phyloP scores from a whole-genome alignment of 1,140 invertebrate species.

The Marisa cornuarietis region DNA sequence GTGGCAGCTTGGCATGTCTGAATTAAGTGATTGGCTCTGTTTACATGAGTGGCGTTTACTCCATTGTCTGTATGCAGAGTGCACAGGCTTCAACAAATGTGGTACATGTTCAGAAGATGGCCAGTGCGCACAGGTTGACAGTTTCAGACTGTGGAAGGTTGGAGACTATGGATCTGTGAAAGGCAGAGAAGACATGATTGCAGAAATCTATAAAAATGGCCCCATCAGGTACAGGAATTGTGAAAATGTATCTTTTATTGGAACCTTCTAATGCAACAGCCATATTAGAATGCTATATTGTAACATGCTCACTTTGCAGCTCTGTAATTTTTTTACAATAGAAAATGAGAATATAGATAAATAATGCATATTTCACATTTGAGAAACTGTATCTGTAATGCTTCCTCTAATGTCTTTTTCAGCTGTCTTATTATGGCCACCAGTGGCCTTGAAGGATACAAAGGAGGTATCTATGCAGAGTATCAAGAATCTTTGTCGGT shows the following conservation, averaged over 20 bases:
- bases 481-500: conserved; percentile 50
- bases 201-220: conserved; percentile 68
- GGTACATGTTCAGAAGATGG: conserved; percentile 67
- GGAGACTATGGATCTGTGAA: conserved; percentile 66
- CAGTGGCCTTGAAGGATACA: conserved; percentile 64
- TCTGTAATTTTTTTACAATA: too few species aligned
- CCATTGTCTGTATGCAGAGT: conserved; percentile 55
- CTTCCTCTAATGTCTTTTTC: conserved; percentile 35
- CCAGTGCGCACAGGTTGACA: conserved; percentile 60
- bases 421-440: conserved; percentile 67
- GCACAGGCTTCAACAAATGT: conserved; percentile 66
- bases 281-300: too few species aligned
- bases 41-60: too few species aligned
- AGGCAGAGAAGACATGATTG: conserved; percentile 69
- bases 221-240: conserved; percentile 63
- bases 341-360: too few species aligned
- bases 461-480: conserved; percentile 66
- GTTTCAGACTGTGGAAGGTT: conserved; percentile 68
- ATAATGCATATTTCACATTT: too few species aligned
- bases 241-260: too few species aligned
- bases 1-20: too few species aligned
- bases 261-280: too few species aligned
- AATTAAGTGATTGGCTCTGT: too few species aligned
- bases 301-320: too few species aligned
- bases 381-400: too few species aligned